phyloP scores from a whole-genome alignment of 2,888 invertebrate species.

The Phyto melanocephala region DNA sequence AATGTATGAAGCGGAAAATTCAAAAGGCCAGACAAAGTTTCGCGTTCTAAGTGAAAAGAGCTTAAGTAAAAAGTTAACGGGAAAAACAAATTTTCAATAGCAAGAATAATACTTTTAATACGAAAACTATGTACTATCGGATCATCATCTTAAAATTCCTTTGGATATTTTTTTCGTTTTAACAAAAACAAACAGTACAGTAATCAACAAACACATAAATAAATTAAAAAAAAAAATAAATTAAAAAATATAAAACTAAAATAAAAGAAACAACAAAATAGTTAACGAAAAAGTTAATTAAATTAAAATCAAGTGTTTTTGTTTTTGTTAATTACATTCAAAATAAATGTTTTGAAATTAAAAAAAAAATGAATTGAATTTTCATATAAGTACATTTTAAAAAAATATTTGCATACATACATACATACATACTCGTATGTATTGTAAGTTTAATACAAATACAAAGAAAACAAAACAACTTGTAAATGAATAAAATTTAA shows the following conservation, averaged over 20 bases:
- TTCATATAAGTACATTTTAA: not conserved
- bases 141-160: not conserved
- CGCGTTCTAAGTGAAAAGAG: constrained; percentile 47
- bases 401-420: not conserved
- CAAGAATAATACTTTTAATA: not conserved
- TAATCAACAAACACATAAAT: constrained; percentile 24
- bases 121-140: not conserved
- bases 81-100: not conserved
- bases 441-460: not conserved
- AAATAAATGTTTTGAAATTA: not conserved
- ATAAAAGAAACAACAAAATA: not conserved
- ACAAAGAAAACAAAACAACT: not conserved
- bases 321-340: not conserved
- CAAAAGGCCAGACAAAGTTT: constrained; percentile 53
- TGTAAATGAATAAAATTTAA: not conserved
- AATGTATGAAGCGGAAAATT: constrained; percentile 58
- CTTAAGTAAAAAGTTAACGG: constrained; percentile 1
- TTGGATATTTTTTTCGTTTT: not conserved
- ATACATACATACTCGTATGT: not conserved
- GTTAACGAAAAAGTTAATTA: not conserved
- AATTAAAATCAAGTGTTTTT: constrained; percentile 4
- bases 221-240: not conserved
- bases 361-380: not conserved
- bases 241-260: not conserved
- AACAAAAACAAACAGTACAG: constrained; percentile 1